These are phyloP conservation scores for Characodon lateralis DNA, from an alignment of 2,797 vertebrate genomes.

Conservation along the genomic window DNA sequence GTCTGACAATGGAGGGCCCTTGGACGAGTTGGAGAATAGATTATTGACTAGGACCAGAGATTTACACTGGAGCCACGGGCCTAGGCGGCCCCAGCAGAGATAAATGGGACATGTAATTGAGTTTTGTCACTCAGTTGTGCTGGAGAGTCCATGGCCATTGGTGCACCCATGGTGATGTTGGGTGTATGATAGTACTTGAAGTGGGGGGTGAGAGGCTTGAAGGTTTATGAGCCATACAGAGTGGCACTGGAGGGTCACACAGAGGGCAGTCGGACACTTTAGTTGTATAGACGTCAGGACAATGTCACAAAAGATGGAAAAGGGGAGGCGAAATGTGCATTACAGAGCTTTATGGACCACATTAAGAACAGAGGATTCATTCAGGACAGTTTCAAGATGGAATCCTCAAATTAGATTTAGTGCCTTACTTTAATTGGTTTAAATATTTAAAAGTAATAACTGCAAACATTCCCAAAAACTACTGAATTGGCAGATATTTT, in stretches of 20 bases:
- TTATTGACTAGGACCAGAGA: conserved; percentile 83
- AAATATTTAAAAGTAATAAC: conserved; percentile 15
- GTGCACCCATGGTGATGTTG: conserved; percentile 54
- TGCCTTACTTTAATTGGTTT: conserved; percentile 30
- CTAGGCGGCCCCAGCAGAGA: conserved; percentile 71
- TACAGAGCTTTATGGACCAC: conserved; percentile 57
- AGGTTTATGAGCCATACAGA: conserved; percentile 76
- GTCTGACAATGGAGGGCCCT: conserved; percentile 77
- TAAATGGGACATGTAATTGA: conserved; percentile 85
- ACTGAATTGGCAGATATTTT: not conserved
- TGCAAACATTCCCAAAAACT: not conserved
- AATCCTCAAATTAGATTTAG: conserved; percentile 47
- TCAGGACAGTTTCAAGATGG: conserved; percentile 51
- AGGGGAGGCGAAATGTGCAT: conserved; percentile 43
- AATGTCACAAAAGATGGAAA: conserved; percentile 66
- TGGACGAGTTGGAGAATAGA: conserved; percentile 77
- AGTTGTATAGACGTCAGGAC: conserved; percentile 61
- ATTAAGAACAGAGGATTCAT: conserved; percentile 64
- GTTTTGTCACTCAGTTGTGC: conserved; percentile 81
- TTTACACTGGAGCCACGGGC: conserved; percentile 79
- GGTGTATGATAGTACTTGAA: conserved; percentile 52
- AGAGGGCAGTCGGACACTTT: conserved; percentile 66
- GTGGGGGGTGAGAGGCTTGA: conserved; percentile 44
- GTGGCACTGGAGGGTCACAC: conserved; percentile 68
- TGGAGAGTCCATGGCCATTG: conserved; percentile 66